Conservation (phyloP, 2,113 vertebrate species). For the Plotosus lineatus region DNA sequence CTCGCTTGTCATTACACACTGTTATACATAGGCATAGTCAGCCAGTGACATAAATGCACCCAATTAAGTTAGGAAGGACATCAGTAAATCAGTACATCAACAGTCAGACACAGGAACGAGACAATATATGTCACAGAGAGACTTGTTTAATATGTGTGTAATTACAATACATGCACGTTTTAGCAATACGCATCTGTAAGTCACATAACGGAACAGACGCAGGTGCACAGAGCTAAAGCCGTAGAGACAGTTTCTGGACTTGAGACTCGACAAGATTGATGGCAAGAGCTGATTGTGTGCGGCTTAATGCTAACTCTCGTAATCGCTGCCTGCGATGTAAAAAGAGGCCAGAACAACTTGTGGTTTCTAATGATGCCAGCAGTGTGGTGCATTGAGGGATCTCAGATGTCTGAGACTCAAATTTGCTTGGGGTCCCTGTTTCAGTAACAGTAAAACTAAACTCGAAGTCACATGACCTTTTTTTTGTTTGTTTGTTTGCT, state of each 20-base stretch:
- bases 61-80: not conserved
- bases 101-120: not conserved
- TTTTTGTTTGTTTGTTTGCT: too few species aligned
- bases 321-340: constrained; percentile 24
- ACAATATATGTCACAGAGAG: not conserved
- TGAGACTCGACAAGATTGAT: not conserved
- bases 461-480: not conserved
- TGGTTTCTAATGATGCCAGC: constrained; percentile 44
- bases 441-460: not conserved
- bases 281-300: constrained; percentile 28
- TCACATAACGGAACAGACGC: not conserved
- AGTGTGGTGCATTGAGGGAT: not conserved
- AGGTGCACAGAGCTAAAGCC: constrained; percentile 27
- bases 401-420: not conserved
- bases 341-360: constrained; percentile 32
- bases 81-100: constrained; percentile 1
- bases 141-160: not conserved
- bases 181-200: not conserved
- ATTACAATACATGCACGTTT: not conserved
- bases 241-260: constrained; percentile 8
- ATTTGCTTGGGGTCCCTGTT: not conserved
- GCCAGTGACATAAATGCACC: not conserved
- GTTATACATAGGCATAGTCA: not conserved
- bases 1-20: constrained; percentile 13
- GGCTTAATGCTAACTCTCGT: constrained; percentile 36